Conservation (phyloP, 1,140 invertebrate species). For the Drosophila bocqueti region DNA sequence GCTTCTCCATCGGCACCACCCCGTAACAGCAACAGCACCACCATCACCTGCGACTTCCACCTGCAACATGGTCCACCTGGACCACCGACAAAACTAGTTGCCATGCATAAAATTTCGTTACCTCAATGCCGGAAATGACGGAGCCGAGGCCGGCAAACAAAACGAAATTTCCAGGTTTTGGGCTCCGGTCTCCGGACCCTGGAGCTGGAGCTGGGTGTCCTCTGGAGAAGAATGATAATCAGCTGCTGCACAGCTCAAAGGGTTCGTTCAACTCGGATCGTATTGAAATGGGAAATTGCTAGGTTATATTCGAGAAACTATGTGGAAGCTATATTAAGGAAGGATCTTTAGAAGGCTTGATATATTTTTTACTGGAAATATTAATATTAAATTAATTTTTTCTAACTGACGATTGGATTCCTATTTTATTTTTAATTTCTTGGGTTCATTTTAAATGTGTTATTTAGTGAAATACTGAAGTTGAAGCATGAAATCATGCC, state of each 20-base stretch:
- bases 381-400: background rate
- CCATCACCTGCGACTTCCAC: conserved; percentile 6
- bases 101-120: conserved; percentile 80
- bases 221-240: conserved; percentile 45
- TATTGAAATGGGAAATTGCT: conserved; percentile 2
- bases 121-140: conserved; percentile 78
- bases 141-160: conserved; percentile 49
- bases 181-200: conserved; percentile 4
- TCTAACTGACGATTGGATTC: too few species aligned
- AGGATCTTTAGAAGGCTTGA: background rate
- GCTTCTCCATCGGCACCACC: conserved; percentile 21
- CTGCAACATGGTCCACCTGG: conserved; percentile 15
- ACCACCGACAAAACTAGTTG: conserved; percentile 59
- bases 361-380: too few species aligned
- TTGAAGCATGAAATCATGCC: background rate
- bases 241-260: conserved; percentile 28
- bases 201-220: conserved; percentile 1
- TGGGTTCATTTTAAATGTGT: background rate
- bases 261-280: conserved; percentile 40
- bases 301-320: background rate
- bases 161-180: conserved; percentile 59
- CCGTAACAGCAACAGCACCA: conserved; percentile 1
- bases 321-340: too few species aligned
- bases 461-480: background rate
- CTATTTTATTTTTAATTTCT: too few species aligned